Evolutionary conservation across 2,888 invertebrate genomes (phyloP).

Genomic region (Parnassius smintheus): DNA sequence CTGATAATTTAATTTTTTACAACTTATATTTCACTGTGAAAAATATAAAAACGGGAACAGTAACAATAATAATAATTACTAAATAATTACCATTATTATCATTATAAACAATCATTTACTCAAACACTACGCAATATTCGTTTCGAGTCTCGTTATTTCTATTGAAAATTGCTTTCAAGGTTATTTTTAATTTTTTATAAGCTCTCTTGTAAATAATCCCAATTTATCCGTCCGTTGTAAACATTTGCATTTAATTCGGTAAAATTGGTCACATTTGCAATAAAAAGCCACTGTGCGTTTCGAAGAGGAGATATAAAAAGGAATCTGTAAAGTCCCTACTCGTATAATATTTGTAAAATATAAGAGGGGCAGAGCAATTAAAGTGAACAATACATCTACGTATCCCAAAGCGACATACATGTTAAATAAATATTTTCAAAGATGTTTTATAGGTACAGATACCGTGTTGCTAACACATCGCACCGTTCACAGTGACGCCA

Average conservation of each 20-base stretch:
- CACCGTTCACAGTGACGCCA: too few relatives aligned
- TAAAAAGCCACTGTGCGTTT: conserved; percentile 9
- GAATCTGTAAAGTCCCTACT: too few relatives aligned
- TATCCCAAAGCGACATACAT: background rate
- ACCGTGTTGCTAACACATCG: too few relatives aligned
- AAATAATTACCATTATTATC: background rate
- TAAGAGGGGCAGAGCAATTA: background rate
- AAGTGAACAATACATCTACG: background rate
- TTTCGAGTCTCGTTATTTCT: too few relatives aligned
- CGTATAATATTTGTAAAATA: background rate
- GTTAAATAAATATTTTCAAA: background rate
- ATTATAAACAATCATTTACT: too few relatives aligned
- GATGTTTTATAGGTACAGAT: too few relatives aligned
- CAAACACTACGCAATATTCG: too few relatives aligned
- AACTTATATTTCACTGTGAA: too few relatives aligned
- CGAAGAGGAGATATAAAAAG: conserved; percentile 1
- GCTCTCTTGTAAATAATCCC: too few relatives aligned
- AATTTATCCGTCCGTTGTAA: background rate
- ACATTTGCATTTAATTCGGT: conserved; percentile 26
- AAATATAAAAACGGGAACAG: background rate
- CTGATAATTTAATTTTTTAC: too few relatives aligned
- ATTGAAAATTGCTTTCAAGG: too few relatives aligned
- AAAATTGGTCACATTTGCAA: conserved; percentile 23
- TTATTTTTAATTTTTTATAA: too few relatives aligned
- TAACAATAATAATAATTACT: background rate